A percentile compares a stretch with the other conserved stretches of the same genome.
Conservation (phyloP, 2,113 vertebrate genomes). For the Prunella himalayana region DNA sequence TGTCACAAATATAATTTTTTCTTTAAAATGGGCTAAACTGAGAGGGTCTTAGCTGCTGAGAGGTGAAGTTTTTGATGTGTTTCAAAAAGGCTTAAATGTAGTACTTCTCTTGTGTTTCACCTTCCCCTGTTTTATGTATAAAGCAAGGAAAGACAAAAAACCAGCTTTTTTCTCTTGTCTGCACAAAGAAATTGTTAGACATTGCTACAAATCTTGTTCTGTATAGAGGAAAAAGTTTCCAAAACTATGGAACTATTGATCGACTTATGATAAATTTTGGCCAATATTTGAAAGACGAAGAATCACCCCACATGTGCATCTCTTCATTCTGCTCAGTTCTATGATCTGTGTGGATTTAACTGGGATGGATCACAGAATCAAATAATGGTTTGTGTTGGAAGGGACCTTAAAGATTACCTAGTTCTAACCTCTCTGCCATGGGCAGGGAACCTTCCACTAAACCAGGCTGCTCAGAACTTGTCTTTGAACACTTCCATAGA, state of each 20-base stretch:
- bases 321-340: not conserved
- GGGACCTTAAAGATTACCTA: not conserved
- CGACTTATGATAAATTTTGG: not conserved
- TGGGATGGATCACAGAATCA: not conserved
- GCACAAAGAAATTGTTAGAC: not conserved
- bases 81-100: not conserved
- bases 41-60: not conserved
- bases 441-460: not conserved
- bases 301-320: accelerated
- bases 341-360: not conserved
- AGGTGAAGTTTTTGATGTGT: not conserved
- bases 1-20: not conserved
- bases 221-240: not conserved
- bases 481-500: not conserved
- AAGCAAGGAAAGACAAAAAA: not conserved
- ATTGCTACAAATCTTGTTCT: not conserved
- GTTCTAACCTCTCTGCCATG: not conserved
- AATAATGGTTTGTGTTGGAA: not conserved
- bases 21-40: not conserved
- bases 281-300: not conserved
- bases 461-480: not conserved
- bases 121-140: not conserved
- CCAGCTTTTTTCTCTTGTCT: not conserved
- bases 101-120: not conserved
- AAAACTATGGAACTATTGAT: not conserved